Evolutionary conservation across 2,113 vertebrate genomes (phyloP).

Genomic region (Hippocampus mohnikei): DNA sequence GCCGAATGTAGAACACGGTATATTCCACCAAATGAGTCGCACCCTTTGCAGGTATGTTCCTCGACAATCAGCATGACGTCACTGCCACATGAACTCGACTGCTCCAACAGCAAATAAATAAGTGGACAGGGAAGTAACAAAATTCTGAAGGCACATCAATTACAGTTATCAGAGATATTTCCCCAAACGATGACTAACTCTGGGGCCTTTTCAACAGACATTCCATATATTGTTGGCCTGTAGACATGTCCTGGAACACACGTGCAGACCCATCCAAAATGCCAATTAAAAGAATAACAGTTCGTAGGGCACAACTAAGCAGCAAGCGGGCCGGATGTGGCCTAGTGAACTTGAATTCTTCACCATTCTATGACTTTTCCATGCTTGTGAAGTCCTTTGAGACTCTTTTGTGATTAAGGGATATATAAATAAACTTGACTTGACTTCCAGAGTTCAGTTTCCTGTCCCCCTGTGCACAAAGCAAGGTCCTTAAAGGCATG

Average conservation of each 20-base stretch:
- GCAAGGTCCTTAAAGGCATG: background rate
- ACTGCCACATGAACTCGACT: background rate
- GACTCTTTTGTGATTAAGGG: background rate
- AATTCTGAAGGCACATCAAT: background rate
- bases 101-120: background rate
- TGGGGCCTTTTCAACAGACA: background rate
- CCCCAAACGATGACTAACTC: background rate
- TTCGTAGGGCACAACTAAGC: background rate
- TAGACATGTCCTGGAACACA: background rate
- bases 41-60: background rate
- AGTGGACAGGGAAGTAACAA: background rate
- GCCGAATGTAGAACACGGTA: background rate
- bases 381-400: background rate
- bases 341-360: background rate
- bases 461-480: background rate
- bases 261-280: background rate
- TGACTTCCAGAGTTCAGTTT: background rate
- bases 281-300: background rate
- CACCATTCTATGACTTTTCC: background rate
- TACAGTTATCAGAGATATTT: no score
- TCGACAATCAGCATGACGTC: background rate
- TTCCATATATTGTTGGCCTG: background rate
- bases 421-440: background rate
- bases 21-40: background rate
- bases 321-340: background rate